Conservation (phyloP, 2,113 vertebrate genomes). For the Psophia crepitans region DNA sequence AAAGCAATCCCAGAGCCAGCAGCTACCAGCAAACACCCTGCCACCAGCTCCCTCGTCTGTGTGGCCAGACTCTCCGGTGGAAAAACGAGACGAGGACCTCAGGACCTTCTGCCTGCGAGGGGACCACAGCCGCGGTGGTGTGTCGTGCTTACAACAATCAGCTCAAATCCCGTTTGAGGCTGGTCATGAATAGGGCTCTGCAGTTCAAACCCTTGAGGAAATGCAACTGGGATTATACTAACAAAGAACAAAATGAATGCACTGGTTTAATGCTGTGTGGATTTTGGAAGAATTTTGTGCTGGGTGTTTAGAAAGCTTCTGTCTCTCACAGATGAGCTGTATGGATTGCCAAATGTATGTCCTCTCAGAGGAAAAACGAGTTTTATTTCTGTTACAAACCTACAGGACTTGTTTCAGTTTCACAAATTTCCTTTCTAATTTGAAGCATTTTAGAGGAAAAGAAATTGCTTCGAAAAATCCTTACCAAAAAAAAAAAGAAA, state of each 20-base stretch:
- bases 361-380: constrained; percentile 23
- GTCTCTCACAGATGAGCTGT: constrained; percentile 31
- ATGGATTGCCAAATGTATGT: constrained; percentile 47
- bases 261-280: neutral
- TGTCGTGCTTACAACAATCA: neutral
- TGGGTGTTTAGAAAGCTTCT: constrained; percentile 38
- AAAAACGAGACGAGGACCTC: neutral
- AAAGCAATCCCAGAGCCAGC: neutral
- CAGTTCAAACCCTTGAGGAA: neutral
- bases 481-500: neutral
- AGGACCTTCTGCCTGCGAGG: neutral
- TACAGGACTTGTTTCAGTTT: neutral
- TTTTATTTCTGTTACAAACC: constrained; percentile 1
- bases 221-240: neutral
- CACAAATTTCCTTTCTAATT: constrained; percentile 7
- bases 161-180: neutral
- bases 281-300: neutral
- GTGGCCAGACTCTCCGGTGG: neutral
- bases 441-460: neutral
- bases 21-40: neutral
- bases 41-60: neutral
- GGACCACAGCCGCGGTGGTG: too few species aligned
- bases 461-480: neutral
- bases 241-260: neutral
- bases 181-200: neutral